phyloP scores from a whole-genome alignment of 2,888 invertebrate genomes.

The Caenorhabditis angaria region DNA sequence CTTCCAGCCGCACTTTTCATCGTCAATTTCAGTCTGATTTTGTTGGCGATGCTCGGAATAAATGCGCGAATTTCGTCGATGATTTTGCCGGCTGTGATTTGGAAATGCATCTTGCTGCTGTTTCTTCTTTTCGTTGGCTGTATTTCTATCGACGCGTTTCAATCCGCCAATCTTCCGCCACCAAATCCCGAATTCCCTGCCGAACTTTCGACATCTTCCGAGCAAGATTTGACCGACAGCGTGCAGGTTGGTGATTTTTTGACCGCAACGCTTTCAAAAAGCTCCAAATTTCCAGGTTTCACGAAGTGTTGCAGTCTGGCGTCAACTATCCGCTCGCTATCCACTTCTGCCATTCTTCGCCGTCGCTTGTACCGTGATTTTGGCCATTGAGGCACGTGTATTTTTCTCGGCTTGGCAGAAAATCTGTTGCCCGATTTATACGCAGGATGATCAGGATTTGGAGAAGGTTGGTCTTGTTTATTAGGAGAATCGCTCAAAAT shows the following conservation, averaged over 20 bases:
- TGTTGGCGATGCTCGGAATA: constrained; percentile 36
- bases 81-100: constrained; percentile 38
- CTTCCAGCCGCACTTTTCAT: constrained; percentile 38
- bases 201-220: no score
- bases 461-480: constrained; percentile 24
- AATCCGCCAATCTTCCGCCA: no score
- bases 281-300: no score
- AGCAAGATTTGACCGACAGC: background rate
- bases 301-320: constrained; percentile 28
- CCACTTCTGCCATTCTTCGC: constrained; percentile 41
- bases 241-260: no score
- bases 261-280: no score
- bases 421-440: constrained; percentile 36
- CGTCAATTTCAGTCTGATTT: constrained; percentile 38
- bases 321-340: constrained; percentile 30
- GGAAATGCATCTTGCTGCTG: constrained; percentile 37
- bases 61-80: constrained; percentile 39
- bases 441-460: constrained; percentile 25
- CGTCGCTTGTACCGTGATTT: constrained; percentile 33
- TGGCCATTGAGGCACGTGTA: constrained; percentile 41
- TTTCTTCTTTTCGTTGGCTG: constrained; percentile 42
- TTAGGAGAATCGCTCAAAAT: no score
- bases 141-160: constrained; percentile 40
- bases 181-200: no score
- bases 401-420: constrained; percentile 46